Evolutionary conservation across 2,888 invertebrate species (phyloP).

Genomic region (Caenorhabditis parvicauda): DNA sequence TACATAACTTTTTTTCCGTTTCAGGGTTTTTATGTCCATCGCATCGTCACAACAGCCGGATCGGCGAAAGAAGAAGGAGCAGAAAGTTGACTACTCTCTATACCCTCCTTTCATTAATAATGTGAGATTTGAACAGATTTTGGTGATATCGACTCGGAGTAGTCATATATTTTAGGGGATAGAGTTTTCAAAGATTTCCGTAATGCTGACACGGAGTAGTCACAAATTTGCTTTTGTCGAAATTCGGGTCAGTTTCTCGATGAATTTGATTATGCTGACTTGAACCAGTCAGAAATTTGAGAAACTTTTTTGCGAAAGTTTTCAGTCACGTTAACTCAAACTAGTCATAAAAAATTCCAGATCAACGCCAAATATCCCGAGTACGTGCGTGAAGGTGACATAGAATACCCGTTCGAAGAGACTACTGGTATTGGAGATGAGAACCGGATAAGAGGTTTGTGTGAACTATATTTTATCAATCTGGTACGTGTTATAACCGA

Average conservation of each 20-base stretch:
- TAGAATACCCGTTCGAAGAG: conserved; percentile 63
- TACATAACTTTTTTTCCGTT: background rate
- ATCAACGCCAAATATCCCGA: conserved; percentile 46
- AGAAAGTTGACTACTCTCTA: conserved; percentile 25
- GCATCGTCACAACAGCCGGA: too few species aligned
- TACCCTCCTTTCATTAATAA: conserved; percentile 43
- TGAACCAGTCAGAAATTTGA: background rate
- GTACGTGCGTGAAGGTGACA: conserved; percentile 55
- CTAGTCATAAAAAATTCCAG: conserved; percentile 13
- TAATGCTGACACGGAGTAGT: too few species aligned
- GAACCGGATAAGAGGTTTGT: conserved; percentile 65
- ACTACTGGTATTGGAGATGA: conserved; percentile 63
- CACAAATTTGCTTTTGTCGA: too few species aligned
- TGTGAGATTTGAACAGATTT: conserved; percentile 10
- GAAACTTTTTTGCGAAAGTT: background rate
- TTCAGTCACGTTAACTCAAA: background rate
- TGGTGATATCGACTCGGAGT: too few species aligned
- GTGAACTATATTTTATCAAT: background rate
- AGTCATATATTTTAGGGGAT: too few species aligned
- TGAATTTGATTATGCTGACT: background rate
- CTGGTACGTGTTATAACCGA: background rate
- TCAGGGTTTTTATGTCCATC: conserved; percentile 13
- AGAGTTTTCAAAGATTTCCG: background rate
- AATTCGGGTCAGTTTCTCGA: background rate
- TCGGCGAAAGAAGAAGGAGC: conserved; percentile 4